Evolutionary conservation across 2,113 vertebrate genomes (phyloP), one percentile per base, ranked within the genome.

Genomic region (Tyto alba): DNA sequence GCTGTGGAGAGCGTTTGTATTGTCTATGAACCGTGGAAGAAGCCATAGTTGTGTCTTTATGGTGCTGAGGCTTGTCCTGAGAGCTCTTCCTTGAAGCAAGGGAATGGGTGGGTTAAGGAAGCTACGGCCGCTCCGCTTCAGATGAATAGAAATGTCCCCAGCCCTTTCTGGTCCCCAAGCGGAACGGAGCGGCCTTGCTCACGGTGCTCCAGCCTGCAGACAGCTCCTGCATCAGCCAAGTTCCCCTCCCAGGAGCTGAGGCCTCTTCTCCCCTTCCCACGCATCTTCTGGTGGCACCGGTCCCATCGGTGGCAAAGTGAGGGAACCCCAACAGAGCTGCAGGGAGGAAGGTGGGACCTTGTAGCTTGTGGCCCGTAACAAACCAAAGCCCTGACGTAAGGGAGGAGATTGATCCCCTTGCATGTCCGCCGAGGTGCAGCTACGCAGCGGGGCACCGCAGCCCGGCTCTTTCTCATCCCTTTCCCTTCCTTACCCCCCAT

Each of bases 381-480:
- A 32, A 16, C 9, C 69, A 48, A 12, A 71, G 23, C 47, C 40
- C 45, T 36, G n/a, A 3, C 9, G 0, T 16, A 13, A 47, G 30
- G 47, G 59, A n/a, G 74, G 40, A 36, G 19, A 40, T n/a, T n/a
- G n/a, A n/a, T 13, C 67, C 29, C 38, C 16, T n/a, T 2, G 13
- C 5, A 1, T 1, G 7, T 16, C 40, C 21, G 4, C 32, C 0
- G 3, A 21, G 75, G 63, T 19, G 75, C 53, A 32, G 38, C 16
- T 25, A 8, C 1, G 2, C 48, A 16, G 67, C 36, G 3, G 47
- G 36, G 21, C 56, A 6, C 13, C 2, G 0, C 6, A 1, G 50
- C 62, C 53, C 4, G 0, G 15, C 11, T 20, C n/a, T 5, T 21
- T 11, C 63, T 55, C 52, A 45, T 27, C 81, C 76, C 77, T 19